A percentile compares a stretch with the other conserved stretches of the same genome.
phyloP scores from a whole-genome alignment of 2,113 vertebrate genomes.

The Potamarius usumacintae region DNA sequence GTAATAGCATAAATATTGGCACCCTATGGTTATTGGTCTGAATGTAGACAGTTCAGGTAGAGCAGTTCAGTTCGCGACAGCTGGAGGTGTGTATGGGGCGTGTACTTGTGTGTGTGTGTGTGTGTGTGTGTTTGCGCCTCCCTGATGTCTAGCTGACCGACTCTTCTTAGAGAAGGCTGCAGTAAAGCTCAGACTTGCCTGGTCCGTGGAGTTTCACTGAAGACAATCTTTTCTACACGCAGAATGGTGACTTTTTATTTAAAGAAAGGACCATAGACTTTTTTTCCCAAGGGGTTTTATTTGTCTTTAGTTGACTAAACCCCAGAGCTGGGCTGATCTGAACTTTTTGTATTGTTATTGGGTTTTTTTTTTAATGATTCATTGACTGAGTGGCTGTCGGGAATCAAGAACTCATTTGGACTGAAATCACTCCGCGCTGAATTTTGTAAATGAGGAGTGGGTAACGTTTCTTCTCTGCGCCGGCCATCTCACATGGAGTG shows the following conservation, averaged over 20 bases:
- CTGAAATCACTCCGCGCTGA: not conserved
- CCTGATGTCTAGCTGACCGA: not conserved
- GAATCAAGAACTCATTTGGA: constrained; percentile 28
- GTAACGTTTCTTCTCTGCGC: constrained; percentile 31
- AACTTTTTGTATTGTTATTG: not conserved
- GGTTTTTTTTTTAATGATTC: not conserved
- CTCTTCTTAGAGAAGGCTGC: not conserved
- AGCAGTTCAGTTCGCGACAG: not conserved
- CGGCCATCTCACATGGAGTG: constrained; percentile 72
- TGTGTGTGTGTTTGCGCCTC: constrained; percentile 11
- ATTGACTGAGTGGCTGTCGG: not conserved
- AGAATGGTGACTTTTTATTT: not conserved
- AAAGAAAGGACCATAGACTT: too few relatives aligned
- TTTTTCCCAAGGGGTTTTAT: not conserved
- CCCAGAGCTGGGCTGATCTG: not conserved
- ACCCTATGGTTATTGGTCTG: constrained; percentile 16
- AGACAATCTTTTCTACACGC: not conserved
- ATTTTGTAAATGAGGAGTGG: constrained; percentile 47
- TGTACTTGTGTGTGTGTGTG: not conserved
- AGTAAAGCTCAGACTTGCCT: constrained; percentile 27
- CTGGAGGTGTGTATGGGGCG: not conserved
- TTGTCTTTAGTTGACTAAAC: not conserved
- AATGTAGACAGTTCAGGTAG: constrained; percentile 22
- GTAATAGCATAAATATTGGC: constrained; percentile 16
- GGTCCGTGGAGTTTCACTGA: constrained; percentile 50